A percentile compares a stretch with the other conserved stretches of the same genome.
phyloP scores from a whole-genome alignment of 2,797 vertebrate species.

The Denticeps clupeoides region DNA sequence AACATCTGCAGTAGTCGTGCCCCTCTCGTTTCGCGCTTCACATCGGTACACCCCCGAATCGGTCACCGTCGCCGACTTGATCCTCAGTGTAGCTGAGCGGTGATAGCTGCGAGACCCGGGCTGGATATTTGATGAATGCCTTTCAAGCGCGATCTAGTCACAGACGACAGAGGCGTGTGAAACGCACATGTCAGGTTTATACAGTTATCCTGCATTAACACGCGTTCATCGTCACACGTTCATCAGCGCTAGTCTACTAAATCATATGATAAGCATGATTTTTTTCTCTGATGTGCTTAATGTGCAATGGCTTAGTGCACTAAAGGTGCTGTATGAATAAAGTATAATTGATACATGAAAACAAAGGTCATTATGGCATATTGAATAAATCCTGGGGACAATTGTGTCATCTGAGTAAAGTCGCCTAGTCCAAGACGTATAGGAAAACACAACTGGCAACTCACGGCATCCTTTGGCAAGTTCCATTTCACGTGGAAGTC shows the following conservation, averaged over 20 bases:
- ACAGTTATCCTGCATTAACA: too few relatives aligned
- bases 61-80: slow-evolving; percentile 57
- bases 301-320: too few relatives aligned
- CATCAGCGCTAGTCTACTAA: too few relatives aligned
- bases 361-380: too few relatives aligned
- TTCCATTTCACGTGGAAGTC: slow-evolving; percentile 70
- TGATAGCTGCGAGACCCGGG: slow-evolving; percentile 42
- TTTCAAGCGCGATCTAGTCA: slow-evolving; percentile 38
- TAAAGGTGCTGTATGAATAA: too few relatives aligned
- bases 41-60: slow-evolving; percentile 80
- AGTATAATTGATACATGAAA: too few relatives aligned
- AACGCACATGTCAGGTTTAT: not conserved
- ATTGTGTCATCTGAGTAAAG: not conserved
- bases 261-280: too few relatives aligned
- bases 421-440: not conserved
- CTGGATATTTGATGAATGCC: slow-evolving; percentile 47
- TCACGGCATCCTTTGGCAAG: slow-evolving; percentile 60
- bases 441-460: slow-evolving; percentile 33
- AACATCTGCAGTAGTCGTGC: slow-evolving; percentile 56
- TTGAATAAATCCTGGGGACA: not conserved
- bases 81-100: slow-evolving; percentile 40
- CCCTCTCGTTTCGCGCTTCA: slow-evolving; percentile 71
- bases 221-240: too few relatives aligned
- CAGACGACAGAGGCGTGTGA: not conserved
- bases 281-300: too few relatives aligned